Evolutionary conservation across 2,888 invertebrate genomes (phyloP), one percentile per base, ranked within the genome.

Genomic region (Siphlonurus alternatus): DNA sequence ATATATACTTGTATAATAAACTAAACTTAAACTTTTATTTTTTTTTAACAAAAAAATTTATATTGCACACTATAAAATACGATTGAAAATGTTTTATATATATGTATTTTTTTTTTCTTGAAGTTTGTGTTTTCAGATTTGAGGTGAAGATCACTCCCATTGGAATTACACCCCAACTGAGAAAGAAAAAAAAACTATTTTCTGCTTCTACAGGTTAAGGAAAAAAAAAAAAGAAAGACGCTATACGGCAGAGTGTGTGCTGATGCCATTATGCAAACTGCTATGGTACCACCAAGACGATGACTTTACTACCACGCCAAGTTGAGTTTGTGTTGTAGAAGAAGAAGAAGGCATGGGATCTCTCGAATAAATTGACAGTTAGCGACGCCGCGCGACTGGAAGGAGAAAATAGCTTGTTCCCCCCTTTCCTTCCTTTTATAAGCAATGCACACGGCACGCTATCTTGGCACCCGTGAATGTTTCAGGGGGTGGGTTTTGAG

Each of bases 181-280:
- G 15, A 10, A 38, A 38, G 38, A 38, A 15, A 38, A 38, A 38
- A 38, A 38, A 38, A 38, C 38, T 38, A 38, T 38, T 38, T 38
- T 38, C 38, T 38, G 38, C 38, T 38, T 38, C 38, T 38, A 38
- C 38, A 38, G 38, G 38, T 38, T 38, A 38, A 15, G n/a, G n/a
- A n/a, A n/a, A n/a, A n/a, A n/a, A n/a, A n/a, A n/a, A n/a, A n/a
- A n/a, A n/a, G n/a, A n/a, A n/a, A n/a, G n/a, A n/a, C n/a, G n/a
- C n/a, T n/a, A n/a, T n/a, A n/a, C n/a, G n/a, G n/a, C n/a, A n/a
- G n/a, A n/a, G 7, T 56, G 5, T 56, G 56, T 68, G 67, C 71
- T n/a, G 69, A 70, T 70, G 68, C 69, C 69, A 71, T 71, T 71
- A 71, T 69, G 73, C 70, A 71, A 69, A 69, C 69, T 66, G 67